Conservation (phyloP, 2,888 invertebrate species). For the Portevinia maculata region DNA sequence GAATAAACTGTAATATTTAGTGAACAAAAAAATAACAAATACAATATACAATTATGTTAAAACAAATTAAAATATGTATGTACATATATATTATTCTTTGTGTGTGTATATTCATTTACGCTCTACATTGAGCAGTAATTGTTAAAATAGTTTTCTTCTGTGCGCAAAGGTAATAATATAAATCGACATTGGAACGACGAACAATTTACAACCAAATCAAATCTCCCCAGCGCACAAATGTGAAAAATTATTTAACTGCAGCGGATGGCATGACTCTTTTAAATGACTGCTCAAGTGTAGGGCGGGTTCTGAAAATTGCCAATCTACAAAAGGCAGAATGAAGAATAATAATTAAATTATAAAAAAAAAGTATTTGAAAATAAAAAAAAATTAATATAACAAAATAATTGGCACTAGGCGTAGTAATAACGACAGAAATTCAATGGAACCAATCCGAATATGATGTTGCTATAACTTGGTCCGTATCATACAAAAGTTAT, state of each 20-base stretch:
- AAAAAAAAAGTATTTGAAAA: conserved; percentile 27
- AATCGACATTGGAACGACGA: background rate
- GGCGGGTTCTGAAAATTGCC: background rate
- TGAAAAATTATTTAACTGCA: background rate
- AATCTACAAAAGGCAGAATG: background rate
- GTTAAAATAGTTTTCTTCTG: background rate
- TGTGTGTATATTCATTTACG: conserved; percentile 24
- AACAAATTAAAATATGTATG: background rate
- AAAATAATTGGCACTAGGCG: conserved; percentile 27
- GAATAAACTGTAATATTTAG: conserved; percentile 13
- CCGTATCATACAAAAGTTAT: conserved; percentile 15
- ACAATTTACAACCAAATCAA: background rate
- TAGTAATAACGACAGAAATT: conserved; percentile 26
- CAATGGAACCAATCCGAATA: conserved; percentile 26
- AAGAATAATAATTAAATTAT: conserved; percentile 1
- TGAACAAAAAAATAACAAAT: conserved; percentile 2
- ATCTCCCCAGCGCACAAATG: background rate
- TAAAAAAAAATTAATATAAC: conserved; percentile 31
- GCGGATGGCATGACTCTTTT: too few species aligned
- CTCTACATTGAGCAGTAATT: background rate
- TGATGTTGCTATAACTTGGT: conserved; percentile 13
- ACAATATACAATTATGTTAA: conserved; percentile 12
- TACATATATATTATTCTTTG: conserved; percentile 6
- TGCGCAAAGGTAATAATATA: background rate
- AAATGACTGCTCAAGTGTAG: background rate